Percentiles rank a stretch among this genome's conserved stretches.
Conservation (phyloP, 2,797 vertebrate species). For the Schizopygopsis malacanthus region DNA sequence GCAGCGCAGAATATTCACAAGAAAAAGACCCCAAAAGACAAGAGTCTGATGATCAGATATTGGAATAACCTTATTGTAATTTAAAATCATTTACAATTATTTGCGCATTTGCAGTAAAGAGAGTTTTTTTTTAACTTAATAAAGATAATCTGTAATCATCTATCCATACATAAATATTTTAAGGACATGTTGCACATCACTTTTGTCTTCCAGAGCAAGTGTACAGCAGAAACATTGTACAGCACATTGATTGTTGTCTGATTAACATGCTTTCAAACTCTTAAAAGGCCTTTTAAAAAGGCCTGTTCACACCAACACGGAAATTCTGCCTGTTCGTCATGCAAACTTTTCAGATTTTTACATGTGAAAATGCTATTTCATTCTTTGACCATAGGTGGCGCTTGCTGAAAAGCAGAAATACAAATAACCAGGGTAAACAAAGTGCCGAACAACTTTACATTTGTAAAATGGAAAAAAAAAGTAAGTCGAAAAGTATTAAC, state of each 20-base stretch:
- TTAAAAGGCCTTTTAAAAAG: not conserved
- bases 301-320: not conserved
- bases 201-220: not conserved
- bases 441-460: not conserved
- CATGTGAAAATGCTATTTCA: not conserved
- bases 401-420: not conserved
- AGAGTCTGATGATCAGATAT: slow-evolving; percentile 18
- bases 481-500: not conserved
- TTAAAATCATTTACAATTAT: not conserved
- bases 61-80: slow-evolving; percentile 29
- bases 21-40: slow-evolving; percentile 4
- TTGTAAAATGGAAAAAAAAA: not conserved
- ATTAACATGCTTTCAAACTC: not conserved
- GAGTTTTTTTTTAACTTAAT: too few relatives aligned
- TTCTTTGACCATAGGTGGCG: not conserved
- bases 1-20: not conserved
- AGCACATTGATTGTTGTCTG: not conserved
- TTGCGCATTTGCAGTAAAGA: not conserved
- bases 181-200: not conserved
- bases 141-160: not conserved
- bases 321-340: not conserved
- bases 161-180: not conserved
- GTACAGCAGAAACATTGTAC: not conserved
- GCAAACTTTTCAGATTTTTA: not conserved
- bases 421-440: not conserved